Base-by-base conservation (phyloP, 2,113 vertebrate genomes). In the Heliornis fulica region DNA sequence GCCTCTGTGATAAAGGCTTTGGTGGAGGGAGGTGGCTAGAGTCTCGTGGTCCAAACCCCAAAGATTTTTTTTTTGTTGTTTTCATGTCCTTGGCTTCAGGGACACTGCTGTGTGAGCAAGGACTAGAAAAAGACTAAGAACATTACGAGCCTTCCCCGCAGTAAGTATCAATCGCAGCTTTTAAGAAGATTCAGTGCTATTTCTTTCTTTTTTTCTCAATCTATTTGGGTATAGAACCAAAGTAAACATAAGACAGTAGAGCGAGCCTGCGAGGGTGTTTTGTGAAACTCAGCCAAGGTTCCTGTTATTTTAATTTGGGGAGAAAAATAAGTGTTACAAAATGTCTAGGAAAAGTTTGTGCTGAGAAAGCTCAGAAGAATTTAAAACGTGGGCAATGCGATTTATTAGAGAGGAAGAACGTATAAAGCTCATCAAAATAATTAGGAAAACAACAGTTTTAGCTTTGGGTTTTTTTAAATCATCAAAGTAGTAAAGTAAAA, bases 31-130 rank as follows among this genome's bases (percentile, higher is more conserved):
- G 90, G 96, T 92, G 95, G 93, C 88, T 90, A 83, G 66, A 95
- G 88, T 81, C 93, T 92, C 61, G 12, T 81, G 85, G 90, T 94
- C 76, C 92, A 97, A 96, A 95, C 76, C 90, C 88, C 71, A 68
- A 70, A 94, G 90, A 76, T 16, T 60, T 79, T 86, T 85, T 32
- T 92, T 92, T 95, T 76, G 78, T 83, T 93, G 78, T 83, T 93
- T 96, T 94, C 80, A 93, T 79, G 93, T 82, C 96, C 93, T 87
- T 96, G 91, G 94, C 94, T 91, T 94, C 91, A 81, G 88, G 69
- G 79, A 89, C 61, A 90, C 54, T 92, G 90, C 86, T 93, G 72
- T 95, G 72, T 71, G 93, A 94, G 80, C 80, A 95, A 94, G 80
- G 64, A 93, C 88, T 93, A 95, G 88, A 92, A 96, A 94, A 92